Base-by-base conservation (phyloP, 23 tunicate species). In the Clavelina lepadiformis region DNA sequence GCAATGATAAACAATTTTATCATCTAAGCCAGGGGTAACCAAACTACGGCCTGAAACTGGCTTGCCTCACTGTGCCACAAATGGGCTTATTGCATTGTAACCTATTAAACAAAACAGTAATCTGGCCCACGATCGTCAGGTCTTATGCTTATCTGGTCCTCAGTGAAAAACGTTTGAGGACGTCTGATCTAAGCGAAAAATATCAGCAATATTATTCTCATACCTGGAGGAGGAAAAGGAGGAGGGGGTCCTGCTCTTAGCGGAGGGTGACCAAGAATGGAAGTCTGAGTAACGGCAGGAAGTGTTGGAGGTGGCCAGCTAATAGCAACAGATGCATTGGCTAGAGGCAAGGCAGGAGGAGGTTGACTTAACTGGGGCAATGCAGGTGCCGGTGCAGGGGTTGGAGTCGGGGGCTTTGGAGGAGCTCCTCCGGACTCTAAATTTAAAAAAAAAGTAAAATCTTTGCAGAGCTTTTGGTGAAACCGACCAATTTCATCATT, bases 261-360 rank as follows among this genome's bases (percentile, higher is more conserved):
- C 20, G 89, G 89, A 0, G 80, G 89, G 13, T 65, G 80, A 0
- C 75, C 74, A 20, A 73, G 34, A 4, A 82, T 65, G 28, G 80
- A 55, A 7, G 78, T 46, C 27, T 73, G 80, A 0, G 65, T 23
- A 25, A 62, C 18, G 13, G 73, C 33, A 4, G 89, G 74, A 15
- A 63, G 29, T n/a, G 70, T 11, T 19, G 74, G 63, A 3, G 72
- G 72, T 38, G 69, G 87, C 78, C 74, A 63, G 5, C 72, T 31
- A 15, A 52, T 57, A 2, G 84, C 58, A 18, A 58, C 59, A 35
- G 75, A 31, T 38, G 69, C 62, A 15, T 51, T 53, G 11, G 54
- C 28, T 3, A 13, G n/a, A 20, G 71, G 61, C 1, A 45, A 35
- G 5, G 46, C 33, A 23, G 79, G 78, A 19, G 89, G 89, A 30